A percentile compares a stretch with the other conserved stretches of the same genome.
phyloP scores from a whole-genome alignment of 2,797 vertebrate species.

The Enteromius fasciolatus region DNA sequence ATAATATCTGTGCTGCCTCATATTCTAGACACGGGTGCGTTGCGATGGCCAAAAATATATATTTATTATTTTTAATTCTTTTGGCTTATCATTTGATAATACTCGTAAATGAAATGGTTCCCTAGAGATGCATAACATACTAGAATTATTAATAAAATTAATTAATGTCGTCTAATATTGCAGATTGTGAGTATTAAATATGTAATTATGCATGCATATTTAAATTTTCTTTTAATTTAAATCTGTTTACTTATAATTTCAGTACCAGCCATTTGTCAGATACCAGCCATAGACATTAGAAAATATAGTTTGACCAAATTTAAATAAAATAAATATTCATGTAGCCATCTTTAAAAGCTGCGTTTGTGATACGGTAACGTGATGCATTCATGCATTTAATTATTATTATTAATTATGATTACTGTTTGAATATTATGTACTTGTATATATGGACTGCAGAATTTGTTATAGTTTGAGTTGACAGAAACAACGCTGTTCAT shows the following conservation, averaged over 20 bases:
- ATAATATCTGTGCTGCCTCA: conserved; percentile 91
- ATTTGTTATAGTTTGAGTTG: not conserved
- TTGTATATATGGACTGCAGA: not conserved
- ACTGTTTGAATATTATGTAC: not conserved
- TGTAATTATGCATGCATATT: not conserved
- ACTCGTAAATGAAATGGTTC: not conserved
- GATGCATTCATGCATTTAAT: not conserved
- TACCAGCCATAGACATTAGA: not conserved
- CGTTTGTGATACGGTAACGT: not conserved
- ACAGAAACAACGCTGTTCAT: not conserved
- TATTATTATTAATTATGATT: not conserved
- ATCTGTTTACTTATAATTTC: not conserved
- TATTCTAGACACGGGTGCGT: conserved; percentile 92
- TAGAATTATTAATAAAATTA: not conserved
- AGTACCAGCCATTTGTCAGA: not conserved
- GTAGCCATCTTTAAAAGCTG: not conserved
- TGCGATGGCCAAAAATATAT: too few relatives aligned
- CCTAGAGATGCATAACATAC: not conserved
- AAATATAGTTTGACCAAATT: not conserved
- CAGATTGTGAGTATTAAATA: not conserved
- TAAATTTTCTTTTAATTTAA: too few relatives aligned
- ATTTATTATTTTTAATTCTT: not conserved
- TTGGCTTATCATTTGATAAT: not conserved
- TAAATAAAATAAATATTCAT: not conserved
- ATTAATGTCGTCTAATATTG: too few relatives aligned